Conservation (phyloP, 2,113 vertebrate genomes). For the Daphoenositta chrysoptera region DNA sequence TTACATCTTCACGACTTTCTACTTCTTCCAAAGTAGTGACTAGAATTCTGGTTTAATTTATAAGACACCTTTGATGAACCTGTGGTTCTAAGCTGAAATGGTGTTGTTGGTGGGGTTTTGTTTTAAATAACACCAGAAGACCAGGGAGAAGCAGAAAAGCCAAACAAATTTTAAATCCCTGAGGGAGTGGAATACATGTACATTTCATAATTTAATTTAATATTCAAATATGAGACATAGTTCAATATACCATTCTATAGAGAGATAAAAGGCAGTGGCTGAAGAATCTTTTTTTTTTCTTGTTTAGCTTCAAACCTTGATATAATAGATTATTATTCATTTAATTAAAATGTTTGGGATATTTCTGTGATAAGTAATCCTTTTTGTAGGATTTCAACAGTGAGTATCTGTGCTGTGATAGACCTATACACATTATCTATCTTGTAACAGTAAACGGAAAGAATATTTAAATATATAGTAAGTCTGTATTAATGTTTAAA, state of each 20-base stretch:
- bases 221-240: not conserved
- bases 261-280: not conserved
- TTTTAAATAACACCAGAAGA: not conserved
- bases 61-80: not conserved
- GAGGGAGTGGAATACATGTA: no score
- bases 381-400: not conserved
- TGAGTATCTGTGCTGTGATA: not conserved
- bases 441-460: not conserved
- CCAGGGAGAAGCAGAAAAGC: not conserved
- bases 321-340: not conserved
- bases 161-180: not conserved
- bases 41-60: not conserved
- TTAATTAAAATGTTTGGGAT: not conserved
- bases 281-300: not conserved
- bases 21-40: not conserved
- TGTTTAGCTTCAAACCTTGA: not conserved
- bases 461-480: not conserved
- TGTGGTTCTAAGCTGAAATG: not conserved
- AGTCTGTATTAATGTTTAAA: not conserved
- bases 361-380: not conserved
- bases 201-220: not conserved
- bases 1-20: not conserved
- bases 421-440: not conserved
- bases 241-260: not conserved
- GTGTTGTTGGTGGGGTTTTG: rapidly evolving